Base-by-base conservation (phyloP, 2,888 invertebrate genomes). In the Heliconius charithonia region DNA sequence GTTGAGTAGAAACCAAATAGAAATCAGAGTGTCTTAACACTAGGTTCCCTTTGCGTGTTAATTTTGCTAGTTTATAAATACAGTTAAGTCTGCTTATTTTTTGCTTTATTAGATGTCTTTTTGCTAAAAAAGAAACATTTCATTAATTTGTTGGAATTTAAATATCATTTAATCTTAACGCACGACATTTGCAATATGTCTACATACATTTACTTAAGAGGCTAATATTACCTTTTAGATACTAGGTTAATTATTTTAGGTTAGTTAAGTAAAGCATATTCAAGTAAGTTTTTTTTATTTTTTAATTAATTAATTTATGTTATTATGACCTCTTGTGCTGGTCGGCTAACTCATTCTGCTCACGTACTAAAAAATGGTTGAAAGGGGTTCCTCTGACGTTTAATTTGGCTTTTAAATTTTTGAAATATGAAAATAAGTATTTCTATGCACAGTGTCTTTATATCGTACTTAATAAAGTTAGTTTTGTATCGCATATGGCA, bases 371-470 rank as follows among this genome's bases (percentile, higher is more conserved):
- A 32, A 56, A 72, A 72, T 72, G 29, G 32, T 32, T 32, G 13
- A 10, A 32, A 59, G 56, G 32, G 56, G 56, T 56, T 59, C 22
- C 32, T 51, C 29, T 72, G 71, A 56, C 71, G 71, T 59, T 72
- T 32, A 72, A 72, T 72, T 72, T 72, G 32, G n/a, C 13, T 59
- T 51, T 6, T 56, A 71, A 71, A 51, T 56, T 71, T 71, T 56
- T 71, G 32, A 9, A 29, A 1, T 69, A 27, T 63, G 13, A 27
- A 16, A 25, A 63, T n/a, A 25, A 59, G 56, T n/a, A 7, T 25
- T 37, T 69, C 25, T 16, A 37, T 25, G 41, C 9, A 45, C 16
- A 69, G 16, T 69, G 19, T 1, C 4, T 16, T 7, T 19, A 25
- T 59, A 3, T 59, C n/a, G 3, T n/a, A 59, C 10, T 56, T 59